Conservation (phyloP, 1,140 invertebrate species). For the Heliconius congener region DNA sequence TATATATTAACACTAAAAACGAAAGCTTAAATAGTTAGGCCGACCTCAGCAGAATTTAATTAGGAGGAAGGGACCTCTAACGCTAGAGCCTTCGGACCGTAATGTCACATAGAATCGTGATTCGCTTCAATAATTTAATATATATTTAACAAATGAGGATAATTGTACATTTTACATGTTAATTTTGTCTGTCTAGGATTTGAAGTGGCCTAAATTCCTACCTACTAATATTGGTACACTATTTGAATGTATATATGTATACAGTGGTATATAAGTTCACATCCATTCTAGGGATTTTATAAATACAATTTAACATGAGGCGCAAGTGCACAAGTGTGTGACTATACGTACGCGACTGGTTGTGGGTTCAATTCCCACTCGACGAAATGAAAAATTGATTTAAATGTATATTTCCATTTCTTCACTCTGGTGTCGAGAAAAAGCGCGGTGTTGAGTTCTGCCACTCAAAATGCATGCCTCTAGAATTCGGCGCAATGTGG, state of each 20-base stretch:
- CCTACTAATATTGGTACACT: neutral
- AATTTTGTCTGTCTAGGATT: constrained; percentile 3
- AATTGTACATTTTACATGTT: neutral
- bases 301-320: too few species aligned
- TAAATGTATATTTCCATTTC: too few species aligned
- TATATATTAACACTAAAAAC: neutral
- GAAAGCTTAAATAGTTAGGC: constrained; percentile 2
- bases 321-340: too few species aligned
- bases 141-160: constrained; percentile 20
- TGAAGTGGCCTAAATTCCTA: neutral
- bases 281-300: too few species aligned
- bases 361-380: too few species aligned
- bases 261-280: neutral
- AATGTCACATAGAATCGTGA: constrained; percentile 29
- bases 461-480: too few species aligned
- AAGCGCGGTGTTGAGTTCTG: too few species aligned
- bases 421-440: too few species aligned
- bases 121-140: constrained; percentile 21
- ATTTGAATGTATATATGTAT: neutral
- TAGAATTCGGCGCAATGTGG: too few species aligned
- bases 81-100: constrained; percentile 20
- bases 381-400: too few species aligned
- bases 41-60: constrained; percentile 23
- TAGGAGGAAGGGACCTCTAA: constrained; percentile 27
- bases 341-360: too few species aligned